A percentile compares a stretch with the other conserved stretches of the same genome.
Evolutionary conservation across 2,797 vertebrate genomes (phyloP).

Genomic region (Telmatherina bonti): DNA sequence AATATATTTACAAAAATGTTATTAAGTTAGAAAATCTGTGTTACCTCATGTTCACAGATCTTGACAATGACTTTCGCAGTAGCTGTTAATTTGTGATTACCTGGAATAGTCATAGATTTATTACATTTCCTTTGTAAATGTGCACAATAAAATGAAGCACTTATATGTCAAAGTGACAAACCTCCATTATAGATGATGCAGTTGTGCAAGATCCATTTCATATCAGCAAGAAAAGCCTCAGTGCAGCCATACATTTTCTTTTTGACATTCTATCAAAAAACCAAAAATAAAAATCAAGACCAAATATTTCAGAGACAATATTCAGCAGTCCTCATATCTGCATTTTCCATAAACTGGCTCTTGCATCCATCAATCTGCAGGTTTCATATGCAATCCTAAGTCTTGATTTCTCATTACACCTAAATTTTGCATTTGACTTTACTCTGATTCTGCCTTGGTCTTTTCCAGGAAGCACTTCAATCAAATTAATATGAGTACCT

Average conservation of each 20-base stretch:
- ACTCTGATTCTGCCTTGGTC: neutral
- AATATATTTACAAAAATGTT: neutral
- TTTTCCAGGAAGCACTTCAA: neutral
- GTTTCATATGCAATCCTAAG: neutral
- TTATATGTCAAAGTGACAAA: conserved; percentile 65
- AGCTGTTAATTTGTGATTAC: conserved; percentile 98
- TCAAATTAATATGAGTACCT: conserved; percentile 80
- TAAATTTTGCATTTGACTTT: neutral
- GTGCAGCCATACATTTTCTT: conserved; percentile 99
- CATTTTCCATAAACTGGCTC: neutral
- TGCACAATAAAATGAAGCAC: neutral
- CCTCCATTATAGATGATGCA: conserved; percentile 99
- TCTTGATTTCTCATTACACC: neutral
- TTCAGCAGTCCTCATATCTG: neutral
- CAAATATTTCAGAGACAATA: conserved; percentile 7
- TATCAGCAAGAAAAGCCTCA: conserved; percentile 97
- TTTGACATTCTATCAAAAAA: conserved; percentile 91
- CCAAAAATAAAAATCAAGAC: conserved; percentile 28
- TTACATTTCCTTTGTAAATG: neutral
- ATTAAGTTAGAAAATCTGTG: conserved; percentile 20
- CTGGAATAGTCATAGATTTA: conserved; percentile 75
- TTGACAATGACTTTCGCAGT: conserved; percentile 99
- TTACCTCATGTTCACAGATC: conserved; percentile 99
- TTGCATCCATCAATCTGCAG: neutral
- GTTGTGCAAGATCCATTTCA: conserved; percentile 99